Percentiles rank a stretch among this genome's conserved stretches.
Conservation (phyloP, 92 coral and sea anemone species). For the Micromussa lordhowensis region DNA sequence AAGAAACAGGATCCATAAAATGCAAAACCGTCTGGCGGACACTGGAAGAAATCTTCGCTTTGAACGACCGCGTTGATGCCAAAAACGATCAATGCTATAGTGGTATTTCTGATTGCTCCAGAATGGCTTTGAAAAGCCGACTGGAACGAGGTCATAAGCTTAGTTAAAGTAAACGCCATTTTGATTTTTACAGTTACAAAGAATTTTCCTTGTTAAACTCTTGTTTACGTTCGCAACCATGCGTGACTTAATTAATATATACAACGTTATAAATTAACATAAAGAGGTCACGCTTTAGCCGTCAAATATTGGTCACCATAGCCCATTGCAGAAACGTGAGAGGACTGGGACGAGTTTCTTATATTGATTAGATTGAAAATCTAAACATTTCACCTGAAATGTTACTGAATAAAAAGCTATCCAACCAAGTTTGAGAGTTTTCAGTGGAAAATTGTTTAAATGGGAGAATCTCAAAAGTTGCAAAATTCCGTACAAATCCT, state of each 20-base stretch:
- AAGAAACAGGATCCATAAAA: slow-evolving; percentile 74
- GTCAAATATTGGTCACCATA: no score
- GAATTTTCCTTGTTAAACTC: not conserved
- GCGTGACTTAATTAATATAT: not conserved
- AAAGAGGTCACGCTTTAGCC: no score
- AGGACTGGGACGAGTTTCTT: no score
- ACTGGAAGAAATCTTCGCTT: slow-evolving; percentile 69
- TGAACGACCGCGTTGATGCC: slow-evolving; percentile 77
- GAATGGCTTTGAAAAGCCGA: slow-evolving; percentile 67
- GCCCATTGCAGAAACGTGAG: no score
- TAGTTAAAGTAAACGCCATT: slow-evolving; percentile 73
- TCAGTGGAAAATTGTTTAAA: no score
- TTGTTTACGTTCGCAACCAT: not conserved
- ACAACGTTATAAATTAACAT: not conserved
- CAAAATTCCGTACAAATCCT: no score
- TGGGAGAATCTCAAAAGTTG: no score
- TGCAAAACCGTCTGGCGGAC: slow-evolving; percentile 64
- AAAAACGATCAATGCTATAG: slow-evolving; percentile 67
- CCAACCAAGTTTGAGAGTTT: no score
- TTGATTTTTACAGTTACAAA: not conserved
- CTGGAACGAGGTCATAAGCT: slow-evolving; percentile 72
- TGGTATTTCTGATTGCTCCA: slow-evolving; percentile 65
- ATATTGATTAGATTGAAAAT: no score
- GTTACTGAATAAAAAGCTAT: no score
- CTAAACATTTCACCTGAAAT: no score